Conservation (phyloP, 1,140 invertebrate genomes). For the Euura lappo region DNA sequence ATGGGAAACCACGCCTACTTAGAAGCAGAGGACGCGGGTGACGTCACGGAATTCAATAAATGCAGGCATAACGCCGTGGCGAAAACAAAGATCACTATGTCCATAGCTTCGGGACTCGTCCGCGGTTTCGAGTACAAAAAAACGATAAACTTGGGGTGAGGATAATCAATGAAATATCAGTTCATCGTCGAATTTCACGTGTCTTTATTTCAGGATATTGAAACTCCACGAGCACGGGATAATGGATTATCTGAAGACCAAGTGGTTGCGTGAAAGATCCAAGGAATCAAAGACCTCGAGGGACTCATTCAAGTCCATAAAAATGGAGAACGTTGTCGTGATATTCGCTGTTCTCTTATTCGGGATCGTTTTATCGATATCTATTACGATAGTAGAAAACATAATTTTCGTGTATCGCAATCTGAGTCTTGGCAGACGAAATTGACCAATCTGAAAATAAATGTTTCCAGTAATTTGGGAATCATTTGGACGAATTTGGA, state of each 20-base stretch:
- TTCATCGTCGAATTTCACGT: too few species aligned
- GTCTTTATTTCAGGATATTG: background rate
- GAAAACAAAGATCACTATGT: background rate
- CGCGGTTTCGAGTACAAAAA: background rate
- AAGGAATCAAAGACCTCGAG: background rate
- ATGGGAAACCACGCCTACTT: background rate
- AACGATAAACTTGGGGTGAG: background rate
- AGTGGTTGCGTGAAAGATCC: background rate
- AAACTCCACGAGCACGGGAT: background rate
- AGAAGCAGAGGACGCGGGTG: background rate
- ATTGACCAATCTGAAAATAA: too few species aligned
- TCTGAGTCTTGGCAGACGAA: too few species aligned
- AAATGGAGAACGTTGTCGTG: background rate
- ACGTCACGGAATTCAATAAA: background rate
- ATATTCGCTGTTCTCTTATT: background rate
- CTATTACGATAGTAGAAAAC: background rate
- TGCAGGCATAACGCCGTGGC: background rate
- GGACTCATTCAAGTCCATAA: background rate
- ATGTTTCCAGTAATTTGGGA: too few species aligned
- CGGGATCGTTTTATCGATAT: background rate
- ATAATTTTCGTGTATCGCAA: background rate
- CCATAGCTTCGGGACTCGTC: background rate
- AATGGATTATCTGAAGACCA: background rate
- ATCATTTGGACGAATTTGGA: too few species aligned
- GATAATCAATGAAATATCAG: too few species aligned